phyloP scores from a whole-genome alignment of 2,797 vertebrate genomes.

The Crax fasciolata region DNA sequence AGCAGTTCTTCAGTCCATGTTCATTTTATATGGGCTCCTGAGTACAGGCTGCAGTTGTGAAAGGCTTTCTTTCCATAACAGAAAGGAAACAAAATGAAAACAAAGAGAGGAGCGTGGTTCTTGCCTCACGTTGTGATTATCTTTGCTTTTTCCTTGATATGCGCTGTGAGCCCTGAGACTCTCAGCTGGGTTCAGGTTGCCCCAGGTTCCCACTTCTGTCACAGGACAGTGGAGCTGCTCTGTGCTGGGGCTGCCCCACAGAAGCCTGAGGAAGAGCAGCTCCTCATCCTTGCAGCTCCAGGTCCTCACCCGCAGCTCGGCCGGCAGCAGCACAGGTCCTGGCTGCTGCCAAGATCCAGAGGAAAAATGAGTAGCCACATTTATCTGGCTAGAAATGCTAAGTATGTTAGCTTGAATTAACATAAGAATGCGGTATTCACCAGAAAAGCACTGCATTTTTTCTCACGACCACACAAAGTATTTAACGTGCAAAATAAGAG shows the following conservation, averaged over 20 bases:
- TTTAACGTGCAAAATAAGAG: not conserved
- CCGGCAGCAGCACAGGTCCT: accelerated
- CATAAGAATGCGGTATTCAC: not conserved
- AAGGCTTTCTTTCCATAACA: not conserved
- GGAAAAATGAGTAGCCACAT: not conserved
- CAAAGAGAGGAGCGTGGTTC: conserved; percentile 28
- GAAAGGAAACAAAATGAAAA: conserved; percentile 38
- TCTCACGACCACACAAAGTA: not conserved
- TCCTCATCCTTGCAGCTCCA: not conserved
- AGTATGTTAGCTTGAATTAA: not conserved
- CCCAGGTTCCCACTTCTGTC: not conserved
- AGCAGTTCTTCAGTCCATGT: not conserved
- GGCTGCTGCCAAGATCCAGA: not conserved
- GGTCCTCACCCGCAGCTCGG: accelerated
- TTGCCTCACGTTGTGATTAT: conserved; percentile 42
- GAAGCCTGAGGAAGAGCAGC: conserved; percentile 1
- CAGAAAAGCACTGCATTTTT: not conserved
- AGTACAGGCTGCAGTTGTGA: not conserved
- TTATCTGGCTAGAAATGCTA: not conserved
- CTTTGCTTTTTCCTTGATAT: conserved; percentile 18
- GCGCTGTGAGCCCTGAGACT: not conserved
- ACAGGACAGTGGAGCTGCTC: not conserved
- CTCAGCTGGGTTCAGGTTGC: not conserved
- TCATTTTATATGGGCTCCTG: conserved; percentile 21
- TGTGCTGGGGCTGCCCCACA: not conserved